phyloP scores from a whole-genome alignment of 92 coral and sea anemone species.

The Porites evermanni region DNA sequence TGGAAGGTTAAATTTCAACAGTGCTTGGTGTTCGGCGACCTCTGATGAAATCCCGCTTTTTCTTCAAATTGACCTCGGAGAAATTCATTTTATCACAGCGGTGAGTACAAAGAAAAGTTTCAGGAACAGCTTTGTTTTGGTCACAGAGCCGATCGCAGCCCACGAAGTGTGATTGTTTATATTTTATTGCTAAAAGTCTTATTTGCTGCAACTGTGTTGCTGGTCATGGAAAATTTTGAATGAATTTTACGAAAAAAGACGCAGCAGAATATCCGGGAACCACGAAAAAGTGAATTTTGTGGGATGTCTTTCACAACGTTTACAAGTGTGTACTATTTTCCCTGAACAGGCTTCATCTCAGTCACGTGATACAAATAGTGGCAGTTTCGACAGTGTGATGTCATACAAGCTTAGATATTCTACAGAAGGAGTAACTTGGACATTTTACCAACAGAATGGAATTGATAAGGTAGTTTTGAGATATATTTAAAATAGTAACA shows the following conservation, averaged over 20 bases:
- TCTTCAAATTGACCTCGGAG: slow-evolving; percentile 21
- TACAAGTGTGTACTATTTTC: not conserved
- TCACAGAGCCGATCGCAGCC: too few relatives aligned
- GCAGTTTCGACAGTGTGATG: slow-evolving; percentile 17
- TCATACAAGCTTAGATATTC: slow-evolving; percentile 17
- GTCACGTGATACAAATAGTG: slow-evolving; percentile 14
- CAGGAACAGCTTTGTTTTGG: not conserved
- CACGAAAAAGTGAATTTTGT: too few relatives aligned
- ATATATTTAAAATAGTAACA: not conserved
- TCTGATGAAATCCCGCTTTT: not conserved
- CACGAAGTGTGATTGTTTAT: too few relatives aligned
- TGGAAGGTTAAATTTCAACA: slow-evolving; percentile 22
- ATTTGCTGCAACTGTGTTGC: too few relatives aligned
- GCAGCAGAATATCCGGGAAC: too few relatives aligned
- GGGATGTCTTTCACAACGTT: too few relatives aligned
- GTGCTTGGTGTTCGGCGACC: slow-evolving; percentile 30
- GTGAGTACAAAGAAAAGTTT: not conserved
- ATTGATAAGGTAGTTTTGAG: slow-evolving; percentile 16
- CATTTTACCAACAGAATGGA: slow-evolving; percentile 21
- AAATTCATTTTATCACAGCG: slow-evolving; percentile 8
- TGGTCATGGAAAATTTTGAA: too few relatives aligned
- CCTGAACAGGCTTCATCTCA: slow-evolving; percentile 9
- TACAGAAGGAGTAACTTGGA: slow-evolving; percentile 19
- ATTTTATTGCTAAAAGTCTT: too few relatives aligned
- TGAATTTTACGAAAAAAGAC: too few relatives aligned